These are phyloP conservation scores for Cerastoderma edule DNA, from an alignment of 2,888 invertebrate genomes.

Conservation along the genomic window DNA sequence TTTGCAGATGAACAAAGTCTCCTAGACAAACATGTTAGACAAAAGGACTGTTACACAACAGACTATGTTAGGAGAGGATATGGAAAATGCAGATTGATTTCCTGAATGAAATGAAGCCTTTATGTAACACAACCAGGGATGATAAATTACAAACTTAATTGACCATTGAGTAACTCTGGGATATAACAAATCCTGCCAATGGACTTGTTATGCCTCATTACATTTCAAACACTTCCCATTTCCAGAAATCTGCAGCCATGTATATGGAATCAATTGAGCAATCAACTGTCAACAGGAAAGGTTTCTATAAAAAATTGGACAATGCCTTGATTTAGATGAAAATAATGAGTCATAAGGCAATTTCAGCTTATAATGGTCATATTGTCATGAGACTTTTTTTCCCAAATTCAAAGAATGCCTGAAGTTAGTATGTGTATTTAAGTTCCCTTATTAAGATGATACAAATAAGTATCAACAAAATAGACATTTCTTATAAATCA, in stretches of 20 bases:
- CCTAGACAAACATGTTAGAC: neutral
- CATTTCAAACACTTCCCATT: neutral
- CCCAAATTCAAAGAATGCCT: too few relatives aligned
- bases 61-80: neutral
- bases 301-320: neutral
- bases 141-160: slow-evolving; percentile 4
- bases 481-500: too few relatives aligned
- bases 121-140: neutral
- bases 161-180: too few relatives aligned
- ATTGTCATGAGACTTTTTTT: too few relatives aligned
- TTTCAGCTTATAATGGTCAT: too few relatives aligned
- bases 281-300: neutral
- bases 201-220: neutral
- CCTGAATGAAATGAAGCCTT: slow-evolving; percentile 4
- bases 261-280: neutral
- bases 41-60: neutral
- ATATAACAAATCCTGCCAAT: too few relatives aligned
- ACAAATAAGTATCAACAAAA: too few relatives aligned
- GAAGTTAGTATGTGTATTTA: too few relatives aligned
- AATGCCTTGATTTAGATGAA: neutral
- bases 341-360: too few relatives aligned
- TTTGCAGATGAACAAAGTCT: neutral
- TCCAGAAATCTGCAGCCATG: neutral
- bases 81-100: slow-evolving; percentile 6
- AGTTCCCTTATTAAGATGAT: too few relatives aligned